Evolutionary conservation across 2,888 invertebrate species (phyloP).

Genomic region (Drosophila mimetica): DNA sequence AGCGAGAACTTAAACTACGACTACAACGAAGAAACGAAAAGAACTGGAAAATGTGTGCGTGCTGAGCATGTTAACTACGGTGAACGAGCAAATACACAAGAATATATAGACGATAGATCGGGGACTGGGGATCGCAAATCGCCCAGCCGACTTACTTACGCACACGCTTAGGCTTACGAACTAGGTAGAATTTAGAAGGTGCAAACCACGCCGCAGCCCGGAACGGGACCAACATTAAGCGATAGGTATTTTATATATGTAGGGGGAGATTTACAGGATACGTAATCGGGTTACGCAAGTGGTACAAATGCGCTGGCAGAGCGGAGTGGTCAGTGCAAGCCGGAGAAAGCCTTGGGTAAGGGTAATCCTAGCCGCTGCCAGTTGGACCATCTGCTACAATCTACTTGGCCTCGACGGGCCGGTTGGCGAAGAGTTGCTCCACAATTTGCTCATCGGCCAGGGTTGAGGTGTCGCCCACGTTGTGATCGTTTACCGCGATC

Average conservation of each 20-base stretch:
- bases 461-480: conserved; percentile 97
- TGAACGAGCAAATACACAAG: conserved; percentile 29
- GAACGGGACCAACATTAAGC: conserved; percentile 46
- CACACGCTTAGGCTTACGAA: conserved; percentile 62
- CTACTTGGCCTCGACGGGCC: conserved; percentile 86
- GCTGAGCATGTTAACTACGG: conserved; percentile 56
- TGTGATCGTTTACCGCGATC: conserved; percentile 94
- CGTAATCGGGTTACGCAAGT: conserved; percentile 42
- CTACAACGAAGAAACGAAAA: conserved; percentile 69
- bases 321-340: conserved; percentile 40
- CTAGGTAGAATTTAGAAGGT: conserved; percentile 58
- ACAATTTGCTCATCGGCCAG: conserved; percentile 96
- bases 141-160: conserved; percentile 61
- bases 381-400: conserved; percentile 13
- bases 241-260: conserved; percentile 33
- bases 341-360: conserved; percentile 19
- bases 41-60: conserved; percentile 59
- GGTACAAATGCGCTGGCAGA: conserved; percentile 48
- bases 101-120: conserved; percentile 14
- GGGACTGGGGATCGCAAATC: conserved; percentile 27
- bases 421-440: conserved; percentile 90
- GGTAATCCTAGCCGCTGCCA: conserved; percentile 11
- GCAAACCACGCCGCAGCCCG: conserved; percentile 53
- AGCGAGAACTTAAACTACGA: conserved; percentile 76
- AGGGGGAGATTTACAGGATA: conserved; percentile 70